These are phyloP conservation scores for Anarsia innoxiella DNA, from an alignment of 2,888 invertebrate species.

Conservation along the genomic window DNA sequence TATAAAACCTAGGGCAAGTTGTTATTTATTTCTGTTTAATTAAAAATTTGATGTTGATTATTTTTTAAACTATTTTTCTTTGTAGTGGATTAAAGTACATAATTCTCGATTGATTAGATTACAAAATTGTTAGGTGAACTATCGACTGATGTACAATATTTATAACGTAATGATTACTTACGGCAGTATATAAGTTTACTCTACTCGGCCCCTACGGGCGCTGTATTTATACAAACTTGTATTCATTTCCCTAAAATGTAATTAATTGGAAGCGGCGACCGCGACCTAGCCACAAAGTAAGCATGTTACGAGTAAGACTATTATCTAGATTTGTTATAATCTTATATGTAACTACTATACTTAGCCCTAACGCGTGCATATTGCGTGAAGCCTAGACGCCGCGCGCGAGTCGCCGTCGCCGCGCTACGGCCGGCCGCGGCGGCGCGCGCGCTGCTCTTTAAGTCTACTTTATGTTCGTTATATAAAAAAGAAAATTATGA, in stretches of 20 bases:
- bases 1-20: slow-evolving; percentile 75
- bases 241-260: slow-evolving; percentile 71
- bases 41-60: slow-evolving; percentile 69
- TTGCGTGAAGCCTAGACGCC: slow-evolving; percentile 28
- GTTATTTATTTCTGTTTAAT: slow-evolving; percentile 79
- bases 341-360: slow-evolving; percentile 55
- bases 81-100: slow-evolving; percentile 71
- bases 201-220: slow-evolving; percentile 45
- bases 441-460: slow-evolving; percentile 25
- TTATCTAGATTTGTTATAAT: slow-evolving; percentile 71
- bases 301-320: slow-evolving; percentile 72
- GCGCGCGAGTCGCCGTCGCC: slow-evolving; percentile 19
- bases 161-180: slow-evolving; percentile 68
- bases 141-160: slow-evolving; percentile 75
- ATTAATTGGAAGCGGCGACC: slow-evolving; percentile 63
- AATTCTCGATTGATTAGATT: slow-evolving; percentile 68
- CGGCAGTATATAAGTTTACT: slow-evolving; percentile 71
- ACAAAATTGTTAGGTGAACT: slow-evolving; percentile 72
- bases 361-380: slow-evolving; percentile 50
- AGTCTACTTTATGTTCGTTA: slow-evolving; percentile 61
- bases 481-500: slow-evolving; percentile 75
- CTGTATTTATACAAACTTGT: slow-evolving; percentile 63
- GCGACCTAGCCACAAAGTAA: slow-evolving; percentile 59
- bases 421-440: slow-evolving; percentile 17
- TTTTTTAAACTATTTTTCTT: slow-evolving; percentile 67